Evolutionary conservation across 2,888 invertebrate species (phyloP), one percentile per base, ranked within the genome.

Genomic region (Tipula lateralis): DNA sequence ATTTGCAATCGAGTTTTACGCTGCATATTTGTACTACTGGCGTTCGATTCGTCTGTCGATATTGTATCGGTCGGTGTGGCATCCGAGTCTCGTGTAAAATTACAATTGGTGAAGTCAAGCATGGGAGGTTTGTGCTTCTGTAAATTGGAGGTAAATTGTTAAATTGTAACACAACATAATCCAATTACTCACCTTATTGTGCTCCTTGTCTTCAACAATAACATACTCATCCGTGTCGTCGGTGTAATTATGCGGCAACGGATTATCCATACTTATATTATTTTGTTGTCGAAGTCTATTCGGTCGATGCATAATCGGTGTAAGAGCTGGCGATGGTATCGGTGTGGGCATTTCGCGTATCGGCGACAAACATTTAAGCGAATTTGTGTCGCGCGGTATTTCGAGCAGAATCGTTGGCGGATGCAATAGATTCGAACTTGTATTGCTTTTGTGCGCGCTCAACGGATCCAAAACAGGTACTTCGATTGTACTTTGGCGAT

Each of bases 291-390:
- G 4, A 4, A 24, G 88, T 80, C 89, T 87, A 84, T 88, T 87
- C 29, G 87, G 87, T 86, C 92, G 88, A 29, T 91, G 89, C 91
- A 92, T 91, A 24, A 94, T 91, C 0, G 95, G 95, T 0, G 94
- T 94, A 13, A 94, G 92, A 16, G 94, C 91, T 2, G 94, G 94
- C 13, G 94, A 93, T 13, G 94, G 94, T 84, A 94, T 91, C 4
- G 94, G 94, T 3, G 95, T 95, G 2, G 95, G 95, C 87, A 95
- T 91, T 89, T 95, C 95, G 86, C 94, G 91, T 86, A 96, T 96
- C 0, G 95, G 95, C 84, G 95, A 95, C 86, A 96, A 92, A 91
- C 95, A 95, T 90, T 94, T 94, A 85, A 89, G 89, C 85, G 88
- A 87, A 16, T 29, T 34, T 9, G 13, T 44, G 88, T 92, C 91